Conservation (phyloP, 2,888 invertebrate species). For the Mactromeris polynyma region DNA sequence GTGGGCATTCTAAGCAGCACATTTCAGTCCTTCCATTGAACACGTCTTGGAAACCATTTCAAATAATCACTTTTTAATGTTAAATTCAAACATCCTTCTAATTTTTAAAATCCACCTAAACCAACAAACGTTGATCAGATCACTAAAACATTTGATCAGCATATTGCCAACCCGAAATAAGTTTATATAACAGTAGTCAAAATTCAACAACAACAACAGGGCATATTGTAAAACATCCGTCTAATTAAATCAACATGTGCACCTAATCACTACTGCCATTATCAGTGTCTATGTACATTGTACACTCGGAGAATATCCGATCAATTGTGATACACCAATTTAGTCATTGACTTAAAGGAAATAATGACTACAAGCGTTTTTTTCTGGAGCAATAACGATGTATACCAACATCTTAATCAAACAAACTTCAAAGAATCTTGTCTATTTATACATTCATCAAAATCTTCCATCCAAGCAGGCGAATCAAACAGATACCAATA, state of each 20-base stretch:
- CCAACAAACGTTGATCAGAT: too few species aligned
- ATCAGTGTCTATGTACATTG: background rate
- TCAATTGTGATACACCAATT: background rate
- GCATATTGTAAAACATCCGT: background rate
- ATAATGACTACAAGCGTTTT: background rate
- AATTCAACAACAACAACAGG: too few species aligned
- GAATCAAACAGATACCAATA: background rate
- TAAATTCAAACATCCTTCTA: too few species aligned
- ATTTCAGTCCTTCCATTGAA: too few species aligned
- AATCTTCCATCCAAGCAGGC: background rate
- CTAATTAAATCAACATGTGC: slow-evolving; percentile 5
- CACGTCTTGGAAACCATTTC: too few species aligned
- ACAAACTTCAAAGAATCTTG: background rate
- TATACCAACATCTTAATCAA: background rate
- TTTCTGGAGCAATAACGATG: background rate
- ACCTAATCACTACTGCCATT: background rate
- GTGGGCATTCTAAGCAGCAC: too few species aligned
- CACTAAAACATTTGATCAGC: too few species aligned
- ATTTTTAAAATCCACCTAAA: too few species aligned
- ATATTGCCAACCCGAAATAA: too few species aligned
- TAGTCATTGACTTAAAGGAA: background rate
- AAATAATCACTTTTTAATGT: too few species aligned
- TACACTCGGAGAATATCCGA: background rate
- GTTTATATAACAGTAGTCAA: too few species aligned
- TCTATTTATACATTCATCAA: slow-evolving; percentile 11